Conservation (phyloP, 2,113 vertebrate species). For the Centropus bengalensis region DNA sequence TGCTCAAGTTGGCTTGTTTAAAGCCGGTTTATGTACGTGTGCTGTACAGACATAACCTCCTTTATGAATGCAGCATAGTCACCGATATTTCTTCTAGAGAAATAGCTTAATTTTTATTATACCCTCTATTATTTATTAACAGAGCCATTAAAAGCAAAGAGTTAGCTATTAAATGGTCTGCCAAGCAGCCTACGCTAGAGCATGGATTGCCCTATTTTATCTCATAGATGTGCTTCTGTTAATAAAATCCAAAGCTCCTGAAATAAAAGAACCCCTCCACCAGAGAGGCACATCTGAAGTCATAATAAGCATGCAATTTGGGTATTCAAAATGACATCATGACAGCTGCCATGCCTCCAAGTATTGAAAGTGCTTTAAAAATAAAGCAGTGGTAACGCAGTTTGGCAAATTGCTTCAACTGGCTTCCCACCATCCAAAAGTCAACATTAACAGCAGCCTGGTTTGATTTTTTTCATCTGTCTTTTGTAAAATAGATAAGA, state of each 20-base stretch:
- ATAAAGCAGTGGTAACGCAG: slow-evolving; percentile 39
- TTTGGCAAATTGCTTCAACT: slow-evolving; percentile 50
- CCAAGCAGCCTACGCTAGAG: slow-evolving; percentile 17
- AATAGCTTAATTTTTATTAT: slow-evolving; percentile 54
- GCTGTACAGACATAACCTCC: background rate
- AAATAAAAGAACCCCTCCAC: background rate
- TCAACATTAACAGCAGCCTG: slow-evolving; percentile 44
- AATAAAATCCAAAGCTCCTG: slow-evolving; percentile 41
- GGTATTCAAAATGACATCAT: slow-evolving; percentile 52
- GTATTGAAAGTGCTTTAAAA: slow-evolving; percentile 58
- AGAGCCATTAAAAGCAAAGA: slow-evolving; percentile 34
- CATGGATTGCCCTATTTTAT: slow-evolving; percentile 42
- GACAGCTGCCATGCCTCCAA: slow-evolving; percentile 38
- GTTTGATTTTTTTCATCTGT: slow-evolving; percentile 49
- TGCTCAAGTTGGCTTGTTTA: background rate
- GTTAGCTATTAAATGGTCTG: slow-evolving; percentile 41
- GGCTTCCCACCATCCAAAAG: slow-evolving; percentile 42
- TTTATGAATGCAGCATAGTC: slow-evolving; percentile 25
- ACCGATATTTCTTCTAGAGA: slow-evolving; percentile 6
- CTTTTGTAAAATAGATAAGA: slow-evolving; percentile 42
- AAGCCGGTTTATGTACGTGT: background rate
- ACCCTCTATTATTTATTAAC: slow-evolving; percentile 45
- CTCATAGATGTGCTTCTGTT: background rate
- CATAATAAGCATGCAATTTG: slow-evolving; percentile 49
- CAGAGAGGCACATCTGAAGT: slow-evolving; percentile 42